Base-by-base conservation (phyloP, 64 coral and sea anemone genomes). In the Dendronephthya gigantea region DNA sequence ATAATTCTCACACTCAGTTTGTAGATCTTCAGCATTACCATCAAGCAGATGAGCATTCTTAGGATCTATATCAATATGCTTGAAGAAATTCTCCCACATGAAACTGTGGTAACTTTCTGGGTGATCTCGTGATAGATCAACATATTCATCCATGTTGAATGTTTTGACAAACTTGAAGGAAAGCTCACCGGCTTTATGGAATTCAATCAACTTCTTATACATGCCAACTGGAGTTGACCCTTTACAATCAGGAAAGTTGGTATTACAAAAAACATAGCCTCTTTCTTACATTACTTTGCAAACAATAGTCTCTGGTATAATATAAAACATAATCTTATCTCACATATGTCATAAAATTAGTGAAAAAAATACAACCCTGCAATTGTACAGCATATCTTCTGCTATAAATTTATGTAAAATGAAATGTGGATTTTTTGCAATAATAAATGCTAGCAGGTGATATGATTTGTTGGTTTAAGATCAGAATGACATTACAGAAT, bases 111-210 rank as follows among this genome's bases (percentile, higher is more conserved):
- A 98, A 59, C 95, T 98, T 83, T 98, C 95, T 13, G 92, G 89
- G 39, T 98, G 95, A 82, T 98, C 95, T 25, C 92, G 92, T 5
- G 92, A 92, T 32, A 98, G 75, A 7, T 66, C 87, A 35, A 98
- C 95, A 93, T 98, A 98, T 69, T 98, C 95, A 91, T 98, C 95
- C 95, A 98, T 98, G 84, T 98, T 98, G 76, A 98, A 98, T 10
- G 95, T 98, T 85, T 91, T 98, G 0, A 98, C 95, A 87, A 91
- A 98, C 38, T 87, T 93, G 59, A 98, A 98, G 47, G 95, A 98
- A 50, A 98, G 68, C 14, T 98, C 90, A 0, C 90, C 95, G 34
- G 50, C 93, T 32, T 92, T 87, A 84, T 89, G 89, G 65, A 98
- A 93, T 85, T 98, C 92, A 70, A 98, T 90, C 35, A 98, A 89